Base-by-base conservation (phyloP, 2,888 invertebrate species). In the Mycalesis mineus region DNA sequence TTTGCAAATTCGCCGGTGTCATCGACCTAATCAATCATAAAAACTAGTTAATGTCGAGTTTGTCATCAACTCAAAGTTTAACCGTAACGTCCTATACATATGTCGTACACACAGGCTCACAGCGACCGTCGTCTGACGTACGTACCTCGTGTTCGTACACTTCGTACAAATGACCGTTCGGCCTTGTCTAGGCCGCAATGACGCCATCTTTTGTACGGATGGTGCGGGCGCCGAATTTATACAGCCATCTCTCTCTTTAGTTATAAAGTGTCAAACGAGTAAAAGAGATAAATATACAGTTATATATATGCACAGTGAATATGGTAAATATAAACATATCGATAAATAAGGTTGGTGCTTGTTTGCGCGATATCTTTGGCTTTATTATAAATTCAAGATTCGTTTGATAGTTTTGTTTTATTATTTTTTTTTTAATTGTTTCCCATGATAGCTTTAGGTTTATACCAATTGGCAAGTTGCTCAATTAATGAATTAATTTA, bases 141-240 rank as follows among this genome's bases (percentile, higher is more conserved):
- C 3, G 22, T 37, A 14, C 9, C 14, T 29, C 1, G 39, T 28
- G 37, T 39, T 9, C 50, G n/a, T n/a, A n/a, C n/a, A n/a, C n/a
- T n/a, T 51, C 79, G 82, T 84, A 82, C 73, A 82, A 86, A 84
- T 81, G 86, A 84, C 87, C 86, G 88, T 78, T 78, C 88, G 88
- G 87, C 88, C 88, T 88, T 88, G 88, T 87, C 88, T 88, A 89
- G 88, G 88, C 88, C 88, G 78, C 79, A 82, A 77, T 88, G 88
- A 89, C 88, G 88, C 87, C 88, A 89, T 86, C 78, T 82, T 80
- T 79, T 75, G 79, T 80, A 78, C 76, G 74, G 77, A 81, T 77
- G 80, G 76, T 86, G 69, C 80, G 77, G 77, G 78, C 77, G 78
- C 75, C 65, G 73, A 80, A 81, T 76, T 74, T 75, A 72, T 77